Base-by-base conservation (phyloP, 2,888 invertebrate genomes). In the Parnassius glacialis region DNA sequence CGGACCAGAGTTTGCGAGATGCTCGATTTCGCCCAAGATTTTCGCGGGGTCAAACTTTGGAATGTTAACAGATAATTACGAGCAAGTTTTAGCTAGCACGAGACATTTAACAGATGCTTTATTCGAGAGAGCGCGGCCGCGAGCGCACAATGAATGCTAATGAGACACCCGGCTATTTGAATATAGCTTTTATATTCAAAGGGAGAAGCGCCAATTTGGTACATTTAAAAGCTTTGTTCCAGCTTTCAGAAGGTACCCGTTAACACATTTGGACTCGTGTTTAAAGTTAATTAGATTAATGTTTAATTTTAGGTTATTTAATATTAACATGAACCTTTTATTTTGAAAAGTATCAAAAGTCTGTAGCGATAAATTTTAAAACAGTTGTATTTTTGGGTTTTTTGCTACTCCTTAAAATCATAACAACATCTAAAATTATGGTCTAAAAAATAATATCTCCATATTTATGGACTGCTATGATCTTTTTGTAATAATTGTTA, bases 81-180 rank as follows among this genome's bases (percentile, higher is more conserved):
- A 80, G 81, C 81, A 90, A 90, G 90, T 90, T 90, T 89, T 82
- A 85, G 85, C 87, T 82, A 85, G 87, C 87, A 87, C 87, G 89
- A 89, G 90, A 91, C 90, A 90, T 91, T 91, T 91, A 91, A 89
- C 91, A 90, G 90, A 89, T 90, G 91, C 87, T 91, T 90, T 87
- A 86, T 87, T 87, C 85, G 85, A 84, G 84, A 82, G 83, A 85
- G 85, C 76, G 85, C 83, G 83, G 87, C 83, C 87, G 87, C 88
- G 89, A 82, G 85, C 90, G 87, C 84, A 83, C 85, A 82, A 84
- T 88, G 90, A 91, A 91, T 91, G 84, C 84, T 90, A 91, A 91
- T 91, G 88, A 91, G 90, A 72, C 64, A 61, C 69, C 57, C 65
- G 66, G 66, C 68, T 73, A 74, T 66, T 70, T 77, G 74, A 89